These are phyloP conservation scores for Chaenogobius annularis DNA, from an alignment of 2,113 vertebrate genomes.

Conservation along the genomic window DNA sequence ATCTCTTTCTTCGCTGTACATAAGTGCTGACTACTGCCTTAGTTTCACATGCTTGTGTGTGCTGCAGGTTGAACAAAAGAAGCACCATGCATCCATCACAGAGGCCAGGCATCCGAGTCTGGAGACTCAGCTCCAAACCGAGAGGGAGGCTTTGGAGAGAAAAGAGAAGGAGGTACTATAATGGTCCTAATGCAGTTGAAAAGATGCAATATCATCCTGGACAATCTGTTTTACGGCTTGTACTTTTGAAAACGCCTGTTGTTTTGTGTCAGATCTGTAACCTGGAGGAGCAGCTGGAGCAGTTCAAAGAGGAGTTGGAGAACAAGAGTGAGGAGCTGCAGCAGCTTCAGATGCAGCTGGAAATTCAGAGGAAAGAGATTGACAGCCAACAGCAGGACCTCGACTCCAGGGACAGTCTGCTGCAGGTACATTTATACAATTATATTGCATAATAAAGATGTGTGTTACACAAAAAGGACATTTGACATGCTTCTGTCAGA, in stretches of 20 bases:
- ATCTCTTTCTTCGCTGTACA: slow-evolving; percentile 3
- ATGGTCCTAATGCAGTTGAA: neutral
- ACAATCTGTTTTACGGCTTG: neutral
- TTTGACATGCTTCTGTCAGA: neutral
- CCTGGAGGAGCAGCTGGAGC: slow-evolving; percentile 96
- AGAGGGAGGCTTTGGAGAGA: slow-evolving; percentile 93
- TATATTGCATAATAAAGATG: neutral
- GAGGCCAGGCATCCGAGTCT: slow-evolving; percentile 79
- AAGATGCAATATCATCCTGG: neutral
- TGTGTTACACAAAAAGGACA: too few species aligned
- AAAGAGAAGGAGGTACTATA: slow-evolving; percentile 93
- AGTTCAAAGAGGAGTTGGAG: slow-evolving; percentile 96
- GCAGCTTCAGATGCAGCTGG: slow-evolving; percentile 96
- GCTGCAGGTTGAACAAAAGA: slow-evolving; percentile 84
- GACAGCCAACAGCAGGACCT: slow-evolving; percentile 86
- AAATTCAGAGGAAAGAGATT: slow-evolving; percentile 94
- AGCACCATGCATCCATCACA: slow-evolving; percentile 78
- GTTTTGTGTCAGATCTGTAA: slow-evolving; percentile 83
- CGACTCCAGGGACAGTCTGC: slow-evolving; percentile 84
- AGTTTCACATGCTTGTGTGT: slow-evolving; percentile 27
- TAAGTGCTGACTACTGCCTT: slow-evolving; percentile 38
- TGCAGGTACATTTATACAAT: slow-evolving; percentile 80
- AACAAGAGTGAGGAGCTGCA: slow-evolving; percentile 98
- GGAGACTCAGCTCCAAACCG: slow-evolving; percentile 90
- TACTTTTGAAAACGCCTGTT: neutral